phyloP scores from a whole-genome alignment of 2,797 vertebrate genomes.

The Mormyrus hasselquistii region DNA sequence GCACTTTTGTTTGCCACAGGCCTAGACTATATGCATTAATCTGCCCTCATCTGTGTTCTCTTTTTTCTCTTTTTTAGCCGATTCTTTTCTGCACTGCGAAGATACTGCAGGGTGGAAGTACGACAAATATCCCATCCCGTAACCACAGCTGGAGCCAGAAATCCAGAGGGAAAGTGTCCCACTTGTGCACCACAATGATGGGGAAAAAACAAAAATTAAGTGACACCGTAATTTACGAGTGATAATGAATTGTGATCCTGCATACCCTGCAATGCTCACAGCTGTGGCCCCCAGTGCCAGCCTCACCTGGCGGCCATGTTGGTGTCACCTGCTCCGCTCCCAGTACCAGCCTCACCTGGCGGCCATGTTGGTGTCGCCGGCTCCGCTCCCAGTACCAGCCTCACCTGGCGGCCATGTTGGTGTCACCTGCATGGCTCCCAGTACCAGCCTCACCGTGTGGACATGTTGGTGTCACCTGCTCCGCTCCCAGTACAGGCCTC shows the following conservation, averaged over 20 bases:
- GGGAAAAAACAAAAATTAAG: conserved; percentile 46
- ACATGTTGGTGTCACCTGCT: neutral
- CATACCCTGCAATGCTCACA: neutral
- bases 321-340: too few species aligned
- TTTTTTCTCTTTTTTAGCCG: neutral
- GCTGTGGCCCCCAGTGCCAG: neutral
- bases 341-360: neutral
- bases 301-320: neutral
- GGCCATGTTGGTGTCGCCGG: neutral
- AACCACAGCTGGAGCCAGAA: conserved; percentile 22
- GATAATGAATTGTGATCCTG: neutral
- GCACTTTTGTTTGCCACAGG: neutral
- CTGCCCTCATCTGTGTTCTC: neutral
- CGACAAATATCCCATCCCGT: neutral
- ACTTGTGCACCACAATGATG: conserved; percentile 50
- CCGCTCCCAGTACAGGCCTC: neutral
- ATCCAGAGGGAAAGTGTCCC: conserved; percentile 45
- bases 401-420: neutral
- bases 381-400: neutral
- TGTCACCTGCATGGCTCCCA: neutral
- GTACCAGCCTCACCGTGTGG: neutral
- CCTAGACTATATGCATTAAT: neutral
- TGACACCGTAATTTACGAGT: conserved; percentile 54
- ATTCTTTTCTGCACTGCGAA: neutral
- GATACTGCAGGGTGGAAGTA: neutral